A percentile compares a stretch with the other conserved stretches of the same genome.
These are phyloP conservation scores for Mystacornis crossleyi DNA, from an alignment of 2,113 vertebrate species.

Conservation along the genomic window DNA sequence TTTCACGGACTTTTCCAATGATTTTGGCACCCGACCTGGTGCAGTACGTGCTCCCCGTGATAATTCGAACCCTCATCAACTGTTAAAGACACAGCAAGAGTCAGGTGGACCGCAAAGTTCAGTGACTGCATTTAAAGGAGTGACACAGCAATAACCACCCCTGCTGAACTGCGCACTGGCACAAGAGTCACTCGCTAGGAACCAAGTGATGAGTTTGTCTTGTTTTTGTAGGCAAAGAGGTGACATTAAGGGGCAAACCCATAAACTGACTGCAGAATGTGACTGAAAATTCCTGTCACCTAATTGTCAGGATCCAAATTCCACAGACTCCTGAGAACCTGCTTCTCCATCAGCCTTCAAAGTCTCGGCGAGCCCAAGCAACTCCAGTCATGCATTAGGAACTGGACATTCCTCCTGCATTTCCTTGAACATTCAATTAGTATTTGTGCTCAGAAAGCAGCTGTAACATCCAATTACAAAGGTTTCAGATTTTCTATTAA, in stretches of 20 bases:
- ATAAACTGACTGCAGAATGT: background rate
- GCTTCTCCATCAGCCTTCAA: background rate
- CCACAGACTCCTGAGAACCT: background rate
- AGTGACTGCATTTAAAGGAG: background rate
- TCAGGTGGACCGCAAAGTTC: background rate
- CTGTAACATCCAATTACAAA: background rate
- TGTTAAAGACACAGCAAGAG: conserved; percentile 20
- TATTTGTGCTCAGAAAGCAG: background rate
- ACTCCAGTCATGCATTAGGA: background rate
- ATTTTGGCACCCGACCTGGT: conserved; percentile 90
- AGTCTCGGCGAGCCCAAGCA: fast-evolving
- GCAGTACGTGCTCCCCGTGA: conserved; percentile 89
- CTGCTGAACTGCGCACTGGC: background rate
- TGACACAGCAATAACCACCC: background rate
- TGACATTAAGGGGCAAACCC: background rate
- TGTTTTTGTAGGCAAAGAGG: background rate
- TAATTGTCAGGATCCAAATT: background rate
- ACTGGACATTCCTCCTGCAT: background rate
- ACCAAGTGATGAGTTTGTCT: background rate
- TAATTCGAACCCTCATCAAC: conserved; percentile 87
- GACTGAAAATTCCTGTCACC: background rate
- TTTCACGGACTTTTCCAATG: conserved; percentile 88
- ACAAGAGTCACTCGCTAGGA: background rate
- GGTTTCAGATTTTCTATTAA: background rate
- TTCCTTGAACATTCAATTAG: background rate